Base-by-base conservation (phyloP, 2,888 invertebrate genomes). In the Mythimna pallens region DNA sequence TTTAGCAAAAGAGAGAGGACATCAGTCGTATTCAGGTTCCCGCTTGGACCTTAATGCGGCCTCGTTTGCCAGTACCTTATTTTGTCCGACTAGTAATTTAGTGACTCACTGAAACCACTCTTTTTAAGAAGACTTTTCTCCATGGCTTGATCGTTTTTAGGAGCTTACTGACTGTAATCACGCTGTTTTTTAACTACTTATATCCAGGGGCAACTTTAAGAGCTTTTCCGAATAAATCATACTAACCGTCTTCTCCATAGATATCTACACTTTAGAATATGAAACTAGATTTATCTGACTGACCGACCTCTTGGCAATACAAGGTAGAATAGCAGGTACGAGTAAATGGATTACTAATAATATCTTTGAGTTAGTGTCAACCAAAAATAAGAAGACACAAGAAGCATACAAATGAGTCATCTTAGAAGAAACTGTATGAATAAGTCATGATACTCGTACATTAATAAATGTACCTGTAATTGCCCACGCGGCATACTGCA, bases 401-500 rank as follows among this genome's bases (percentile, higher is more conserved):
- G 58, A 36, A 68, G 34, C 25, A 47, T 12, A 22, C 8, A 22
- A 50, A 12, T 30, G 7, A 50, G 47, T 70, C 54, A 9, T 54
- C 17, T 54, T 34, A 50, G 65, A 52, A 65, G 30, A 63, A 73
- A 71, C 65, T 20, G 36, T 52, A 72, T 70, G 50, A 61, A 78
- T 55, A 75, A 55, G 14, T 36, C 20, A 58, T 22, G 68, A n/a
- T n/a, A n/a, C n/a, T n/a, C n/a, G 30, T 54, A 62, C 52, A 65
- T 64, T 64, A 47, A 82, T 77, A 76, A 73, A 79, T 76, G 65
- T 70, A 70, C 50, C 54, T 71, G 71, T 81, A 75, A 70, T 80
- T 80, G 78, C 80, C 83, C 72, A 82, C 77, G 76, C 85, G 55
- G 73, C 52, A 69, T 65, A 22, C 76, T 66, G 70, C 74, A 80